Evolutionary conservation across 2,113 vertebrate genomes (phyloP), one percentile per base, ranked within the genome.

Genomic region (Psophia crepitans): DNA sequence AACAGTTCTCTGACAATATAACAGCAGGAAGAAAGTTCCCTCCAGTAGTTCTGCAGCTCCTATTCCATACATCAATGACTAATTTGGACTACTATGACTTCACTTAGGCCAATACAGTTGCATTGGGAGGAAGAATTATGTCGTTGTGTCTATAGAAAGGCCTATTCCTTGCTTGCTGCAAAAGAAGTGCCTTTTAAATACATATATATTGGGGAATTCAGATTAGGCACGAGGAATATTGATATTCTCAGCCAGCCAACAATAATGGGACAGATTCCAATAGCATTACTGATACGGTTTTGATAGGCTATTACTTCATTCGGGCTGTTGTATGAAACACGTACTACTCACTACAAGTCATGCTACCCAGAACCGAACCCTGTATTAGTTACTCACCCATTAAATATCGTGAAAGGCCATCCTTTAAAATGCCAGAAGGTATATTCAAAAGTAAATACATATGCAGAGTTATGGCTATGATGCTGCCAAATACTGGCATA

Each of bases 61-160:
- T 51, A 22, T 89, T 70, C 73, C 79, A 95, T 78, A 74, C 22
- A 88, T 95, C 93, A 96, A 16, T 78, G 87, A 77, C 82, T 83
- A 63, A 70, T 96, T 92, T 92, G 86, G 69, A 68, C 33, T 63
- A 27, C 71, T 90, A 1, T 8, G 83, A 88, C 68, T 93, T 90
- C 92, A 90, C 85, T 90, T 88, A 71, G 51, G 63, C 76, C 58
- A 46, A 39, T 24, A 35, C 17, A 56, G 27, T n/a, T 7, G 0
- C 28, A 49, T 11, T 70, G 17, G n/a, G 33, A 81, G n/a, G 60
- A 94, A 68, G 61, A 90, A 90, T 77, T 48, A 81, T 58, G 44
- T 43, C 35, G 48, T 3, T 70, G 56, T 93, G 71, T 35, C 90
- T 69, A 41, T 24, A 44, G 24, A 35, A 88, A 84, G 79, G 23